Evolutionary conservation across 2,797 vertebrate genomes (phyloP).

Genomic region (Sebastes minor): DNA sequence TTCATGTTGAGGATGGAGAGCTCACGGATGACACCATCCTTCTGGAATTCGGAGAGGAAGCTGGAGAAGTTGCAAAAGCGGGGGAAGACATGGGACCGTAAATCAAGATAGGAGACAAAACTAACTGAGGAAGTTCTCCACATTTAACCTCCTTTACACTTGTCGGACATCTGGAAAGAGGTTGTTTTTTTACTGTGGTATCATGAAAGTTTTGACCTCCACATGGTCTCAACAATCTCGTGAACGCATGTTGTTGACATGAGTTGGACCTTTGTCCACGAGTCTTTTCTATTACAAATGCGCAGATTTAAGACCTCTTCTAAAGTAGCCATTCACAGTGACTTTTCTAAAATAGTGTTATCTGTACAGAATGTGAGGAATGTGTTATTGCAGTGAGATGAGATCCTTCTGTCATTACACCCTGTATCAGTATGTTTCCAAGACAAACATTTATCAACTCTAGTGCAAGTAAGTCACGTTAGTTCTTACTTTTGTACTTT

Average conservation of each 20-base stretch:
- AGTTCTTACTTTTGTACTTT: background rate
- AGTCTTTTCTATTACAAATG: background rate
- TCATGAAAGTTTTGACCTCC: conserved; percentile 6
- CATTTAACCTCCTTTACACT: conserved; percentile 25
- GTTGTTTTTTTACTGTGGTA: background rate
- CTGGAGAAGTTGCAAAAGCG: conserved; percentile 29
- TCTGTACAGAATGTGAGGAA: background rate
- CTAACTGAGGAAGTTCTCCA: conserved; percentile 51
- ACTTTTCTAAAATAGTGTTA: background rate
- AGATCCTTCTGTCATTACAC: background rate
- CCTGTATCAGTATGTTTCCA: background rate
- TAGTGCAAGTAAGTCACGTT: background rate
- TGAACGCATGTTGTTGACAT: background rate
- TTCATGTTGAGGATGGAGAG: background rate
- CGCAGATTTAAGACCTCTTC: background rate
- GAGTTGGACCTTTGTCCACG: background rate
- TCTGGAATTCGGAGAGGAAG: conserved; percentile 61
- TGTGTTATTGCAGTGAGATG: background rate
- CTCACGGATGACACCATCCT: conserved; percentile 31
- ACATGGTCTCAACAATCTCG: background rate
- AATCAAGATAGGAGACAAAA: conserved; percentile 54
- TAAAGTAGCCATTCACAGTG: background rate
- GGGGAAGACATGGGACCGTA: conserved; percentile 15
- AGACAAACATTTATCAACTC: background rate
- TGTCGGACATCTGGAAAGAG: conserved; percentile 60